Base-by-base conservation (phyloP, 1,140 invertebrate genomes). In the Thaumetopoea pityocampa region DNA sequence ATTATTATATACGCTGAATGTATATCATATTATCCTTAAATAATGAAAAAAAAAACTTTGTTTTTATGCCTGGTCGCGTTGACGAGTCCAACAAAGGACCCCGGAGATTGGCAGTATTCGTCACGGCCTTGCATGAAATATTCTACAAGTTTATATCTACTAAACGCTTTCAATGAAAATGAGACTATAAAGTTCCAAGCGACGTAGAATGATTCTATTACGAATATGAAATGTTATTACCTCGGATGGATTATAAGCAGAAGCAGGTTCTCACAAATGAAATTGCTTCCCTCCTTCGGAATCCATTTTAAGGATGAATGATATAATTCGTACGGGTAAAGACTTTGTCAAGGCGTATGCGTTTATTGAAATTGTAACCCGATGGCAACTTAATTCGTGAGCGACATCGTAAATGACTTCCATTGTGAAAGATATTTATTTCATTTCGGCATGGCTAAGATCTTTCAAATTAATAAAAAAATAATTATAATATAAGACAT, bases 181-280 rank as follows among this genome's bases (percentile, higher is more conserved):
- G 77, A 80, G 76, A 80, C 74, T 74, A 81, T 84, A 84, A 84
- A 81, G 62, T 84, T 74, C 77, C 66, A 65, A 56, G 73, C 66
- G 80, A 81, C 76, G 74, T 65, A 67, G 61, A 84, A 79, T 84
- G 77, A 78, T 81, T 84, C 77, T 84, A 80, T 81, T 84, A 81
- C 70, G 80, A 84, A 84, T 81, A 81, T 81, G 80, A 84, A 84
- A 84, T 78, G 77, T 80, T 84, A 84, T 84, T 84, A 84, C 76
- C 69, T 78, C 64, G 71, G 77, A 84, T 71, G 77, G 80, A 84
- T 84, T 84, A 84, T 84, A 84, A 84, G 74, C 68, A 78, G 73
- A 52, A 84, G 79, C 77, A 81, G 80, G 80, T 84, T 80, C 72
- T 80, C 63, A 76, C 72, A 81, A 84, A 84, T 84, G 79, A 84